Evolutionary conservation across 2,113 vertebrate genomes (phyloP).

Genomic region (Catharus bicknelli): DNA sequence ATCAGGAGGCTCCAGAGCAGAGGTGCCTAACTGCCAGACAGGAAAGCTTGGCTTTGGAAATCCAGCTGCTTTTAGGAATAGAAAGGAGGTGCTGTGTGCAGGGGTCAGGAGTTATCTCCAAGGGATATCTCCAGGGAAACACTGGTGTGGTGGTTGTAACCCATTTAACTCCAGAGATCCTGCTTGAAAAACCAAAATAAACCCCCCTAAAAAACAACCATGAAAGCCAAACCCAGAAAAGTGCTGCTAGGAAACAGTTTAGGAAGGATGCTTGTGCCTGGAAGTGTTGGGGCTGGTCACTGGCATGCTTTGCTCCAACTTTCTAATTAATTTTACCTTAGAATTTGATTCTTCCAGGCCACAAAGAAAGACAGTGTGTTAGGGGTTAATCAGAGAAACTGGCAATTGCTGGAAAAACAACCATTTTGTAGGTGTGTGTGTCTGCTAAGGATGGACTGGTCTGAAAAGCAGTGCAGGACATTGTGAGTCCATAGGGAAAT

Average conservation of each 20-base stretch:
- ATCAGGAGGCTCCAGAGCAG: not conserved
- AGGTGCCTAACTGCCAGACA: fast-evolving
- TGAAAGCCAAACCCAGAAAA: not conserved
- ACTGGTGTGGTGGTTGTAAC: not conserved
- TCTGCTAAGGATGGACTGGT: not conserved
- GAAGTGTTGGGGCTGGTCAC: not conserved
- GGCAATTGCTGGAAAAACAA: not conserved
- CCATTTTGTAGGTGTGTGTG: not conserved
- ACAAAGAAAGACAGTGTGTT: fast-evolving
- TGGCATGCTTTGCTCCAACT: fast-evolving
- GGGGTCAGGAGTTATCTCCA: not conserved
- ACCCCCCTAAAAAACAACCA: fast-evolving
- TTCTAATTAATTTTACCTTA: not conserved
- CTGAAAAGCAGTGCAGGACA: not conserved
- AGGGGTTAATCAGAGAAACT: not conserved
- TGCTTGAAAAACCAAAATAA: not conserved
- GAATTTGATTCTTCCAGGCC: not conserved
- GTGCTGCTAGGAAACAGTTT: not conserved
- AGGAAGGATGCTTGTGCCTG: not conserved
- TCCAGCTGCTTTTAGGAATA: not conserved
- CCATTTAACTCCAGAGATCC: not conserved
- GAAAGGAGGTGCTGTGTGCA: not conserved
- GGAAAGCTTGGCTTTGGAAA: not conserved
- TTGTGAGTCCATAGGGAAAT: not conserved
- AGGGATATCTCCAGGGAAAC: not conserved